Evolutionary conservation across 2,113 vertebrate species (phyloP), one percentile per base, ranked within the genome.

Genomic region (Bombycilla garrulus): DNA sequence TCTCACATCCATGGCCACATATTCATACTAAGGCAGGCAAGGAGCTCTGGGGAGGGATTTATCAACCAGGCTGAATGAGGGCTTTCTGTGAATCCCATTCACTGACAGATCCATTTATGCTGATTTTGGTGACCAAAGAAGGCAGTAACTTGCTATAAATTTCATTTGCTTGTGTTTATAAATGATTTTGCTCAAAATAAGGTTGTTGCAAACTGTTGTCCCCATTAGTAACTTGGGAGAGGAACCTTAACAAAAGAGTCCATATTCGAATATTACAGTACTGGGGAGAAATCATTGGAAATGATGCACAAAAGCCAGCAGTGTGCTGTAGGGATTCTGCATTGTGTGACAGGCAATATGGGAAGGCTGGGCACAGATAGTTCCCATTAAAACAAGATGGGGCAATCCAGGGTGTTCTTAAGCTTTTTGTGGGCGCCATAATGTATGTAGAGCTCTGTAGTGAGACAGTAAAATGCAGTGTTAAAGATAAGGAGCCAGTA

Each of bases 1-100:
- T 65, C 16, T 67, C 0, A 0, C 1, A 2, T 74, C 42, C 16
- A n/a, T 44, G 53, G 35, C 11, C 50, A 29, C 2, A 1, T n/a
- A 36, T 17, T 69, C 35, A 19, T 50, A 4, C 40, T 24, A 21
- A 77, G 29, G 79, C 74, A 81, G 57, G 11, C 11, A n/a, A 33
- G 51, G 26, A 84, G 22, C 29, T 38, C 24, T 53, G 44, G 33
- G 66, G 35, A 86, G 23, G 7, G 24, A 45, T 58, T 48, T 54
- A 15, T 51, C 44, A 60, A 12, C 65, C 31, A 67, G 47, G 16
- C 44, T 73, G 47, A 12, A 6, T 36, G 57, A 67, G 24, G 33
- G 4, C 13, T 80, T 83, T 77, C 29, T 22, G 4, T 64, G 47
- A 53, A 35, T 57, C 33, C n/a, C 1, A 0, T 47, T 77, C 33